phyloP scores from a whole-genome alignment of 2,888 invertebrate species.

The Magallana nippona region DNA sequence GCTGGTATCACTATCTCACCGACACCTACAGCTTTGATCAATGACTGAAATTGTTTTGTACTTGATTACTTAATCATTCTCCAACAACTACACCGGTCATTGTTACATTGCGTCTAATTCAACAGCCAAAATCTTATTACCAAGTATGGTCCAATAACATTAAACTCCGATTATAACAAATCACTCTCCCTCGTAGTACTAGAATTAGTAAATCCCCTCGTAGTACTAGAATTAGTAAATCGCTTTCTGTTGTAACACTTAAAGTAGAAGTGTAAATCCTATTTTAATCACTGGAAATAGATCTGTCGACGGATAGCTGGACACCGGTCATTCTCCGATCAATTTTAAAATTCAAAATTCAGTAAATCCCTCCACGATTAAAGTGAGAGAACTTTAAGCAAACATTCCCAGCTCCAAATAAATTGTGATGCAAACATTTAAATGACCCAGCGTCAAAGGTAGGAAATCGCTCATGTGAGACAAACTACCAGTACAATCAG shows the following conservation, averaged over 20 bases:
- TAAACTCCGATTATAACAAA: slow-evolving; percentile 26
- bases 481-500: background rate
- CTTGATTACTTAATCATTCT: background rate
- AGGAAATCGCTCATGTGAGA: slow-evolving; percentile 16
- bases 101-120: background rate
- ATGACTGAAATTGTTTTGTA: background rate
- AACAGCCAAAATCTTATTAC: slow-evolving; percentile 18
- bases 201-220: background rate
- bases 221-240: background rate
- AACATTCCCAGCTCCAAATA: slow-evolving; percentile 6
- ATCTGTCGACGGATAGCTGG: too few relatives aligned
- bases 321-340: too few relatives aligned
- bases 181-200: background rate
- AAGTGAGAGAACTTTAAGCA: slow-evolving; percentile 2
- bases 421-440: slow-evolving; percentile 30
- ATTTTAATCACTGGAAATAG: too few relatives aligned
- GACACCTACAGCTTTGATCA: background rate
- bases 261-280: too few relatives aligned
- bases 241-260: background rate
- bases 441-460: slow-evolving; percentile 20
- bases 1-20: background rate
- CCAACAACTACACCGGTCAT: background rate
- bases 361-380: slow-evolving; percentile 12
- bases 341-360: slow-evolving; percentile 2
- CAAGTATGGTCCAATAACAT: background rate